Base-by-base conservation (phyloP, 2,888 invertebrate species). In the Vandiemenella viatica region DNA sequence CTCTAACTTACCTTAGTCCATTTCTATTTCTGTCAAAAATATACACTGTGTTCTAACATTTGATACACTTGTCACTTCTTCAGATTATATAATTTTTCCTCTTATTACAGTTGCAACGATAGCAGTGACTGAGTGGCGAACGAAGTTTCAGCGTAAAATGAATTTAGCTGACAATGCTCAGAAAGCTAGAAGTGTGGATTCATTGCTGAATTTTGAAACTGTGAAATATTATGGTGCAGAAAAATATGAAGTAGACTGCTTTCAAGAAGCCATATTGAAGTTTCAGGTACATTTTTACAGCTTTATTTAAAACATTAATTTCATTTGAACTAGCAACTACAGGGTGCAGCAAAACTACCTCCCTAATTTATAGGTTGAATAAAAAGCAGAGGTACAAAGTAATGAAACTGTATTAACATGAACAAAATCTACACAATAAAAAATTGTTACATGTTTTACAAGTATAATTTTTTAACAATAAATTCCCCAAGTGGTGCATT, bases 201-300 rank as follows among this genome's bases (percentile, higher is more conserved):
- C 97, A 0, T 69, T 98, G 47, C 73, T 97, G 13, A 98, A 98
- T 70, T 97, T 92, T 68, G 97, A 98, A 71, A 97, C 97, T 1
- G 97, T 96, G 0, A 98, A 98, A 65, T 97, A 97, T 68, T 97
- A 96, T 63, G 89, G 89, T 5, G 93, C 92, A 1, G 96, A 97
- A 64, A 63, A 76, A 1, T 96, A 91, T 67, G 97, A 98, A 71
- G 87, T 91, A 0, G 68, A 83, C 13, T 75, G 83, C 10, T 97
- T 92, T 63, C 73, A 78, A 54, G 80, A 81, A 16, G 83, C 92
- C n/a, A 87, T 97, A 57, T 62, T 83, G 3, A 77, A 80, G 53
- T 96, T 74, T 65, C 95, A 92, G 78, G 82, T 84, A 61, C 61
- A 47, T 53, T 21, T 13, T 20, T n/a, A n/a, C n/a, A n/a, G n/a